Evolutionary conservation across 2,113 vertebrate species (phyloP).

Genomic region (Tupaia tana): DNA sequence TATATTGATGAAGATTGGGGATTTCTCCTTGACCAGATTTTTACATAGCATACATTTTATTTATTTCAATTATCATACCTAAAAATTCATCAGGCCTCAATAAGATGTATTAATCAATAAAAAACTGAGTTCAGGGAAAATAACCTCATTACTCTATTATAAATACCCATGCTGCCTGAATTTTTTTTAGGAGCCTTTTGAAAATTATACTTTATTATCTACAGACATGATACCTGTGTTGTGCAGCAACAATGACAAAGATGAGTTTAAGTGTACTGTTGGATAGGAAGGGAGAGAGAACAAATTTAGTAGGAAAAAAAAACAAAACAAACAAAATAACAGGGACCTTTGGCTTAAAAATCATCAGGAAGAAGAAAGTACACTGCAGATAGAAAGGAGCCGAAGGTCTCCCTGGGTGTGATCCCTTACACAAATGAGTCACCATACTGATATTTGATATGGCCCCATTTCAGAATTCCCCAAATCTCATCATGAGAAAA

Average conservation of each 20-base stretch:
- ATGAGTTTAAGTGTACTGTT: not conserved
- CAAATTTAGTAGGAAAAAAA: not conserved
- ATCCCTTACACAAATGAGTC: constrained; percentile 3
- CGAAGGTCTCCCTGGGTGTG: not conserved
- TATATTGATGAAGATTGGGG: not conserved
- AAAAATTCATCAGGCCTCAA: not conserved
- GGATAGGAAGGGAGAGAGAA: not conserved
- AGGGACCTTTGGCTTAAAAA: not conserved
- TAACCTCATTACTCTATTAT: not conserved
- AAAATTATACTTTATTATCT: not conserved
- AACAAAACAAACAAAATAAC: not conserved
- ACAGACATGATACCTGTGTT: not conserved
- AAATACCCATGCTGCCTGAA: not conserved
- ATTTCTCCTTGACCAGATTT: constrained; percentile 37
- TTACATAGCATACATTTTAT: not conserved
- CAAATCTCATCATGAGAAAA: constrained; percentile 36
- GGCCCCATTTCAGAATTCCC: constrained; percentile 49
- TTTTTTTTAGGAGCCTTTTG: not conserved
- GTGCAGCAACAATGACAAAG: no score
- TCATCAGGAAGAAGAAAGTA: not conserved
- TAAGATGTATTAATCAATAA: constrained; percentile 27
- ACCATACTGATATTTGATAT: not conserved
- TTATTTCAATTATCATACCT: not conserved
- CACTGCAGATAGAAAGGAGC: not conserved
- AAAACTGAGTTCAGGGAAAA: not conserved